Base-by-base conservation (phyloP, 2,113 vertebrate species). In the Paramormyrops kingsleyae region DNA sequence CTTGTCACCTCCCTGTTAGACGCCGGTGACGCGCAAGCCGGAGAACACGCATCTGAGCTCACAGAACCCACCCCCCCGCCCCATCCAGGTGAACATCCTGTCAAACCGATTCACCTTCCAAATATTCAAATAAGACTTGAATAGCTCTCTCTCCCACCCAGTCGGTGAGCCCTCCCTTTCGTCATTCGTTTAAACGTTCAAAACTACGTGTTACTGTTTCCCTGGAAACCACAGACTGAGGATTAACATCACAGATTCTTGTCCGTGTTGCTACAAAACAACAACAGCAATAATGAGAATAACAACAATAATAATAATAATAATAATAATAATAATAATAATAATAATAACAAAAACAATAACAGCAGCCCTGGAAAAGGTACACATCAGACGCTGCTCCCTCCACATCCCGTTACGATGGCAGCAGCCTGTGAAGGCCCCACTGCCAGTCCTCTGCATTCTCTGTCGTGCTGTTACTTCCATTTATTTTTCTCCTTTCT, bases 221-320 rank as follows among this genome's bases (percentile, higher is more conserved):
- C 85, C 85, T 87, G 85, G 85, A 50, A 87, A 87, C 85, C 50
- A 35, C 24, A 35, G 49, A 86, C 24, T 13, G 50, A 52, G 31
- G 50, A 31, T 87, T 87, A 87, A 87, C 50, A 87, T 87, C 85
- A 53, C 5, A 56, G 83, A 47, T 49, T 44, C 83, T 84, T 50
- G 10, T 21, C 84, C 46, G 47, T 53, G 46, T 87, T 31, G 47
- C 83, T 19, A 13, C 83, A n/a, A 52, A 53, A 7, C 47, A 17
- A 24, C 44, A 12, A 56, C 24, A 35, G 5, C 13, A 86, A 39
- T 87, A 87, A 87, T 50, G 5, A 49, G 2, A 50, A 85, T 85
- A 49, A 50, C 3, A 50, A 50, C 31, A 31, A 85, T 47, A 47
- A 84, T 47, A 47, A 27, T 31, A 46, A 83, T 83, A 44, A 44